Evolutionary conservation across 2,888 invertebrate species (phyloP), one percentile per base, ranked within the genome.

Genomic region (Caenorhabditis sp.): DNA sequence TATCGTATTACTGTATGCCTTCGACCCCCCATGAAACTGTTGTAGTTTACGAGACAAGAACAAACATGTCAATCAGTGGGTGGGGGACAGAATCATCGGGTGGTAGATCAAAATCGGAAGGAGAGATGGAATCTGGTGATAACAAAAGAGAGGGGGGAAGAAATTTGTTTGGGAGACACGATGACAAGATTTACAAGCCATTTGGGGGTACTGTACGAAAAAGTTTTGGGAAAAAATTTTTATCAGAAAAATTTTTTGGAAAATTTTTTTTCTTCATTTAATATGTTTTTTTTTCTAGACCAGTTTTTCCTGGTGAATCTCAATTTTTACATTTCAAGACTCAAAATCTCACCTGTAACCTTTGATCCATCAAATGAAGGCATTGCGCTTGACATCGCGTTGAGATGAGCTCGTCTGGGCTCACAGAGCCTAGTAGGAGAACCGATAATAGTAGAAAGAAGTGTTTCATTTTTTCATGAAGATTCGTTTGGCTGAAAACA

Each of bases 331-430:
- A 4, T 16, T 28, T 26, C 14, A 58, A 22, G 22, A 0, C 12
- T 22, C 35, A 66, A 70, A 61, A 47, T 74, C 81, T 66, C 56
- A 90, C 90, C 82, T 90, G 88, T 44, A 87, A 54, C 8, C 86
- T 80, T 8, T 59, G 63, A 69, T 91, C 90, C 85, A 91, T 83
- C 70, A 90, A 84, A 68, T 85, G 79, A 8, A 91, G 84, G 74
- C 91, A 91, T 79, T 89, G 88, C 12, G 91, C 85, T 75, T 91
- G 91, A 61, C 91, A 91, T 72, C 91, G 74, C 7, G 89, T 86
- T 0, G 87, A 85, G 38, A 90, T 85, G 14, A 90, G 81, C 61
- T 90, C 90, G 51, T 90, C 88, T 0, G 72, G 41, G 10, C 14
- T 51, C 41, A 19, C 51, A 6, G 22, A 24, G 22, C 64, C 54